phyloP scores from a whole-genome alignment of 2,888 invertebrate genomes.

The Erannis defoliaria region DNA sequence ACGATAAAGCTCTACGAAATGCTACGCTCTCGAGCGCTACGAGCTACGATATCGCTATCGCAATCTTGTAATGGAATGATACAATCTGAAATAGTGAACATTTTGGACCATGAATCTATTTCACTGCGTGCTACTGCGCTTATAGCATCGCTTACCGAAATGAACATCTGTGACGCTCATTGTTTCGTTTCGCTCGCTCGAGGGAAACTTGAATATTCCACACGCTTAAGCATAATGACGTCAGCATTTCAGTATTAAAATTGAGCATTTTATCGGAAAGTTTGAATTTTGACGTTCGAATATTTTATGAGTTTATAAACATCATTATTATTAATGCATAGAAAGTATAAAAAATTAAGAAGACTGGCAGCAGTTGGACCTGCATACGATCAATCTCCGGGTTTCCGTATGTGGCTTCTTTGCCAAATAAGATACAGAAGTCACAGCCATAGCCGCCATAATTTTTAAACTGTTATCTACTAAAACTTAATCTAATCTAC shows the following conservation, averaged over 20 bases:
- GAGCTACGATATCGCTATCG: too few species aligned
- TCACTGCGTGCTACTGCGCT: constrained; percentile 14
- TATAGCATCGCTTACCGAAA: constrained; percentile 65
- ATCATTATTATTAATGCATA: too few species aligned
- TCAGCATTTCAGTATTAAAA: constrained; percentile 29
- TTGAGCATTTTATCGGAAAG: constrained; percentile 19
- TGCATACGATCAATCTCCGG: too few species aligned
- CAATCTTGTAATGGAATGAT: not conserved
- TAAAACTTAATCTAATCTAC: too few species aligned
- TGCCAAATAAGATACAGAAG: too few species aligned
- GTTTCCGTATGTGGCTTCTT: too few species aligned
- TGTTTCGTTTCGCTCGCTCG: constrained; percentile 54
- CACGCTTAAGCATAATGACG: constrained; percentile 26
- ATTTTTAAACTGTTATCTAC: too few species aligned
- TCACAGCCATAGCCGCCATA: too few species aligned
- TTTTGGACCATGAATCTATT: not conserved
- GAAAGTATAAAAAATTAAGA: too few species aligned
- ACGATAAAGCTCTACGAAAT: not conserved
- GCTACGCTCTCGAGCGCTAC: not conserved
- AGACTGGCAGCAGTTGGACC: too few species aligned
- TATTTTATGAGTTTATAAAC: too few species aligned
- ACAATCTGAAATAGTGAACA: not conserved
- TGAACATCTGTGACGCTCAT: constrained; percentile 71
- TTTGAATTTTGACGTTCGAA: constrained; percentile 6
- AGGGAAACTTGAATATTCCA: constrained; percentile 34